phyloP scores from a whole-genome alignment of 2,113 vertebrate genomes.

The Hassar affinis region DNA sequence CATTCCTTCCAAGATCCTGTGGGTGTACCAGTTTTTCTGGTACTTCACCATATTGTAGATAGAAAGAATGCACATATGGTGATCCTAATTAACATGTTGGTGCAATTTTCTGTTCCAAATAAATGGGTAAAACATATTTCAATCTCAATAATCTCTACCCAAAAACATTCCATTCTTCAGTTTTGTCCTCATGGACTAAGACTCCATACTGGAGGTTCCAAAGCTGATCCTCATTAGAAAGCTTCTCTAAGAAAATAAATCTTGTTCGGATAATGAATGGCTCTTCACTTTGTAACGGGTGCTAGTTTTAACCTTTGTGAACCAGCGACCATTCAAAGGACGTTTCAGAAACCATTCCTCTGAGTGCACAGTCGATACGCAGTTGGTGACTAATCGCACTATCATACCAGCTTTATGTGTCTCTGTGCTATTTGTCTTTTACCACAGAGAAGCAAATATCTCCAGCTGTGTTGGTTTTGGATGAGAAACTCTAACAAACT shows the following conservation, averaged over 20 bases:
- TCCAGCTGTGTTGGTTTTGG: conserved; percentile 39
- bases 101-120: not conserved
- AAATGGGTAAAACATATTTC: not conserved
- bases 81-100: not conserved
- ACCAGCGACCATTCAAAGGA: not conserved
- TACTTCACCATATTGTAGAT: not conserved
- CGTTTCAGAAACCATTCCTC: not conserved
- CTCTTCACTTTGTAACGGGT: not conserved
- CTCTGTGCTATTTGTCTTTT: not conserved
- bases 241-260: not conserved
- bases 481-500: not conserved
- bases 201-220: not conserved
- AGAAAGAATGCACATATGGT: not conserved
- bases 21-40: too few relatives aligned
- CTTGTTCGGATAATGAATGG: not conserved
- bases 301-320: not conserved
- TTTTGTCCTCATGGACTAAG: not conserved
- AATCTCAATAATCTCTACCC: not conserved
- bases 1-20: too few relatives aligned
- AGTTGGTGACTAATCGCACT: not conserved
- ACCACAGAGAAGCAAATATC: not conserved
- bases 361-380: not conserved
- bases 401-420: not conserved
- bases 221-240: not conserved
- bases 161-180: not conserved